Percentiles rank a stretch among this genome's conserved stretches.
These are phyloP conservation scores for Lithophane socia DNA, from an alignment of 2,888 invertebrate species.

Conservation along the genomic window DNA sequence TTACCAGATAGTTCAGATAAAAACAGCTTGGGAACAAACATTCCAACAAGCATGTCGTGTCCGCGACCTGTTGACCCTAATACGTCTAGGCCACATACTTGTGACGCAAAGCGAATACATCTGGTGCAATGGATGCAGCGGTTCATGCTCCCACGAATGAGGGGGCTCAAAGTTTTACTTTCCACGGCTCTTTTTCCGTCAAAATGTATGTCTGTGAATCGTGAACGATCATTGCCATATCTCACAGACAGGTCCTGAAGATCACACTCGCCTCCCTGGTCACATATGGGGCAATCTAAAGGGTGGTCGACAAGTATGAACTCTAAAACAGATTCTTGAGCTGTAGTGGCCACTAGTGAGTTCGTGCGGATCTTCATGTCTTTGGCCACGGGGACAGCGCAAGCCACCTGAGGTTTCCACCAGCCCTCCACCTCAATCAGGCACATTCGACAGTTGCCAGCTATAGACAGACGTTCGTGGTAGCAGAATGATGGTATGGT, in stretches of 20 bases:
- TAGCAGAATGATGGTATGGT: constrained; percentile 98
- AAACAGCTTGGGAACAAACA: constrained; percentile 99
- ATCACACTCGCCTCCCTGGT: constrained; percentile 98
- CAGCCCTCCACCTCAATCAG: constrained; percentile 99
- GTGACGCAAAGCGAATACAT: constrained; percentile 99
- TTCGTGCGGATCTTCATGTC: constrained; percentile 99
- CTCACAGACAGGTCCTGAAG: constrained; percentile 99
- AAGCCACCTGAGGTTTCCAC: constrained; percentile 99
- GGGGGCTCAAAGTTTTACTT: constrained; percentile 98
- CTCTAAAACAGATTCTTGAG: constrained; percentile 97
- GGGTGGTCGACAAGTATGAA: constrained; percentile 99
- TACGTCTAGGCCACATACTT: constrained; percentile 99
- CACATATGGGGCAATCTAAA: constrained; percentile 99
- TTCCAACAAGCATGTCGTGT: constrained; percentile 99
- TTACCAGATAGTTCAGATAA: constrained; percentile 99
- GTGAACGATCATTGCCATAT: constrained; percentile 97
- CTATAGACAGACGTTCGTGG: constrained; percentile 98
- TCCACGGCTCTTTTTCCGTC: constrained; percentile 98
- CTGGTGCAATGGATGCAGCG: constrained; percentile 99
- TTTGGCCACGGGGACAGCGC: constrained; percentile 99
- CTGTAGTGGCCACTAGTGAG: constrained; percentile 93
- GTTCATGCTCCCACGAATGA: constrained; percentile 99
- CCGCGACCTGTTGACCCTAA: constrained; percentile 98
- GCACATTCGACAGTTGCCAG: constrained; percentile 99
- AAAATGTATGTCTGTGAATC: constrained; percentile 97